These are phyloP conservation scores for Odontamblyopus rebecca DNA, from an alignment of 2,797 vertebrate species.

Conservation along the genomic window DNA sequence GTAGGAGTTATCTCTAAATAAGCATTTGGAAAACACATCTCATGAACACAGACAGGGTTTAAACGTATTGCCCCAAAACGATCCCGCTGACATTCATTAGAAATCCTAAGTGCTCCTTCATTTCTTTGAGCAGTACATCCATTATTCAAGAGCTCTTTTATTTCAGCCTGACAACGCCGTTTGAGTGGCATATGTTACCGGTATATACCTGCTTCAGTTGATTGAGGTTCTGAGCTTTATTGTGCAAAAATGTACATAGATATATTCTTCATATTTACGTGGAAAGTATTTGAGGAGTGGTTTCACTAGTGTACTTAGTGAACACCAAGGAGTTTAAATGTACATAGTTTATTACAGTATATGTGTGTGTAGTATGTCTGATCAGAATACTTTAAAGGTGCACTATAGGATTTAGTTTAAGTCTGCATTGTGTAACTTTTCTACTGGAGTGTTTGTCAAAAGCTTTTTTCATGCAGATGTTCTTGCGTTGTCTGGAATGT, in stretches of 20 bases:
- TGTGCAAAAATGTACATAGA: conserved; percentile 55
- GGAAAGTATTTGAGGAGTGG: conserved; percentile 59
- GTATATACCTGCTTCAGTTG: conserved; percentile 43
- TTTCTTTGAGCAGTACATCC: conserved; percentile 23
- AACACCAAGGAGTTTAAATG: conserved; percentile 33
- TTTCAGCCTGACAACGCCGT: conserved; percentile 1
- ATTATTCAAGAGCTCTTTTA: conserved; percentile 10
- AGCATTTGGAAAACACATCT: conserved; percentile 39
- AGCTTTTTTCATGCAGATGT: no score
- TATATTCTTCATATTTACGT: conserved; percentile 62
- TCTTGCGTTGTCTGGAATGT: no score
- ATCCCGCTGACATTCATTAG: no score
- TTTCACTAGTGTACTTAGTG: conserved; percentile 32
- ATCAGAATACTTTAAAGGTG: not conserved
- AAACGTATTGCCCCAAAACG: not conserved
- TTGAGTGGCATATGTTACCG: conserved; percentile 39
- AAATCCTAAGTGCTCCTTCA: not conserved
- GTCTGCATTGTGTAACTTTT: not conserved
- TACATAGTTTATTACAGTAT: conserved; percentile 64
- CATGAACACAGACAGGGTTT: conserved; percentile 44
- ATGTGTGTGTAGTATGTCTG: conserved; percentile 23
- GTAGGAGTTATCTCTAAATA: not conserved
- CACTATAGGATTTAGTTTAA: not conserved
- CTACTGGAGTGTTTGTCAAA: no score
- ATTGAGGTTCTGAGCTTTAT: conserved; percentile 48